Evolutionary conservation across 2,797 vertebrate species (phyloP), one percentile per base, ranked within the genome.

Genomic region (Salarias fasciatus): DNA sequence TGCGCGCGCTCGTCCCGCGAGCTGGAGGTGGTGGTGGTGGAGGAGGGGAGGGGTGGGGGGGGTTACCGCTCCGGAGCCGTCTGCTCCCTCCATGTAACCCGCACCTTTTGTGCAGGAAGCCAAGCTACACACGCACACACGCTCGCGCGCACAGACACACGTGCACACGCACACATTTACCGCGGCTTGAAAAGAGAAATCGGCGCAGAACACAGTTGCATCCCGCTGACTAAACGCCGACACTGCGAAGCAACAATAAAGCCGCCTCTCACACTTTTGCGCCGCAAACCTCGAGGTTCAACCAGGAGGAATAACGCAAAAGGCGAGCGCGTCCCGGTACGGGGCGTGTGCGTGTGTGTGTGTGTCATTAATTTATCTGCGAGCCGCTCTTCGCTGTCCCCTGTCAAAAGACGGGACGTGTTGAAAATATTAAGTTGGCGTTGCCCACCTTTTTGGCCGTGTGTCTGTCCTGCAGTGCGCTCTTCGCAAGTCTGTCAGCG

Each of bases 391-490:
- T 58, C 58, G 0, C 48, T 48, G 61, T 33, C 18, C 65, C 30
- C 57, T 35, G 50, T 42, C 24, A 24, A 13, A 53, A 42, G 29
- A 42, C 43, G 45, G 82, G 82, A 83, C 85, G 83, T 90, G 90
- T 82, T 28, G 78, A 67, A 80, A 81, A 89, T 90, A 35, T 79
- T 69, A 88, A 90, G 86, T 93, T 87, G 8, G 41, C 38, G 2
- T 44, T 2, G 43, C 88, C 51, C 78, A 94, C 94, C 94, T 93
- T 92, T 58, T 69, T 80, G 69, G 3, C 73, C 0, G 65, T 7
- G 46, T 71, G 88, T 64, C 52, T 60, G 84, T 91, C 88, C 92
- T 91, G 84, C 89, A 82, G 75, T 67, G 86, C 81, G 84, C 84
- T 86, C 78, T 75, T 81, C 4, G 36, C 71, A 53, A 83, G 84